Evolutionary conservation across 30 jellyfish, hydroid and myxozoan species (phyloP), one percentile per base, ranked within the genome.

Genomic region (Hydractinia symbiolongicarpus): DNA sequence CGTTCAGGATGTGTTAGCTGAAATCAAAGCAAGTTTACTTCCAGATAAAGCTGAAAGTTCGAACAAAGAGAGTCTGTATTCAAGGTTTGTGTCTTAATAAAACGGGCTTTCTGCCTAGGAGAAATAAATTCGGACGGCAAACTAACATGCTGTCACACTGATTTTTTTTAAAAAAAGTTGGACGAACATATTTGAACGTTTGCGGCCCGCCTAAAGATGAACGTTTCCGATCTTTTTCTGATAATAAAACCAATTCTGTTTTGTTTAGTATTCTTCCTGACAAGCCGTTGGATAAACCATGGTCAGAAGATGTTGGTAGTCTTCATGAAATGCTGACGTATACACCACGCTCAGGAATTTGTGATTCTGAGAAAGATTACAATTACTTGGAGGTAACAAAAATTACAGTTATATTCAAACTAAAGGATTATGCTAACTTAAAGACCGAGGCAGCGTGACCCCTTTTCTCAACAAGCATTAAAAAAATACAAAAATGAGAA

Each of bases 1-100:
- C 50, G 44, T 55, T 5, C n/a, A 78, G 86, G 81, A 78, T 79
- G 54, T 67, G 11, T 83, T 67, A 16, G 71, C 62, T 30, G 83
- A 74, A 74, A 74, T 74, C 66, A 55, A 74, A 20, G 69, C 69
- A 30, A 4, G 68, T 55, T 67, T 74, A 11, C 44, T 50, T 11
- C 83, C 83, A 8, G 83, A 74, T 4, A 74, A 74, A 74, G 70
- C 71, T 74, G 83, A 50, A 13, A 6, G 17, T 64, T 6, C 74
- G 40, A 7, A 64, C 7, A 64, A 64, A 64, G 9, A 7, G 19
- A 51, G 74, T n/a, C 74, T 64, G 9, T 64, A n/a, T 64, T n/a
- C 74, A 4, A 64, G 40, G 74, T 64, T n/a, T 6, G 74, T 64
- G 19, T 58, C 1, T 30, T 30, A 30, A 30, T 30, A 30, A 30